Conservation (phyloP, 2,797 vertebrate species). For the Characodon lateralis region DNA sequence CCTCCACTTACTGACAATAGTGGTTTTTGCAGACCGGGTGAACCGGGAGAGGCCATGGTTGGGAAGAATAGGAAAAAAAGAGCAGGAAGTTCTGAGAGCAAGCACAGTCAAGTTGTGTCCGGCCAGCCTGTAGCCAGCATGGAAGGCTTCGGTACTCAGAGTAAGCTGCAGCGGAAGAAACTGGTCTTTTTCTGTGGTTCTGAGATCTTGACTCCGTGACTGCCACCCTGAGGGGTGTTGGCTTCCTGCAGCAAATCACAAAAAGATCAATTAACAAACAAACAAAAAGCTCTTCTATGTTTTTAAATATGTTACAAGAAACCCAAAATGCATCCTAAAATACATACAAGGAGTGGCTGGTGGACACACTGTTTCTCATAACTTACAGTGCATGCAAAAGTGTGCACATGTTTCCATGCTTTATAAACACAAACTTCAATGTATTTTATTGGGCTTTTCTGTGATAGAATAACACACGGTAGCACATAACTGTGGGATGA, state of each 20-base stretch:
- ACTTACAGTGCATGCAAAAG: background rate
- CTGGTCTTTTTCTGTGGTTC: constrained; percentile 96
- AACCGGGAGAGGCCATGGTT: constrained; percentile 33
- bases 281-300: too few relatives aligned
- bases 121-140: constrained; percentile 73
- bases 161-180: constrained; percentile 95
- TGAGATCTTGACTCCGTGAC: constrained; percentile 93
- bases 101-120: constrained; percentile 87
- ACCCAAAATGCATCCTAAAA: background rate
- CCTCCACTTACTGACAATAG: constrained; percentile 49
- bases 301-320: background rate
- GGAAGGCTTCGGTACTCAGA: constrained; percentile 86
- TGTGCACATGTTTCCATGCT: background rate
- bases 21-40: constrained; percentile 50
- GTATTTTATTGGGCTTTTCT: background rate
- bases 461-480: background rate
- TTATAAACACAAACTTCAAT: background rate
- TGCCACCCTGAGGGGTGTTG: constrained; percentile 91
- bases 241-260: constrained; percentile 86
- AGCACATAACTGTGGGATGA: background rate
- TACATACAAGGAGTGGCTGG: background rate
- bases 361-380: background rate
- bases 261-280: constrained; percentile 1
- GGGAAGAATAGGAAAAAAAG: constrained; percentile 25
- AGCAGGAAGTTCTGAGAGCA: constrained; percentile 72